A percentile compares a stretch with the other conserved stretches of the same genome.
These are phyloP conservation scores for Ammodytes dubius DNA, from an alignment of 2,113 vertebrate genomes.

Conservation along the genomic window DNA sequence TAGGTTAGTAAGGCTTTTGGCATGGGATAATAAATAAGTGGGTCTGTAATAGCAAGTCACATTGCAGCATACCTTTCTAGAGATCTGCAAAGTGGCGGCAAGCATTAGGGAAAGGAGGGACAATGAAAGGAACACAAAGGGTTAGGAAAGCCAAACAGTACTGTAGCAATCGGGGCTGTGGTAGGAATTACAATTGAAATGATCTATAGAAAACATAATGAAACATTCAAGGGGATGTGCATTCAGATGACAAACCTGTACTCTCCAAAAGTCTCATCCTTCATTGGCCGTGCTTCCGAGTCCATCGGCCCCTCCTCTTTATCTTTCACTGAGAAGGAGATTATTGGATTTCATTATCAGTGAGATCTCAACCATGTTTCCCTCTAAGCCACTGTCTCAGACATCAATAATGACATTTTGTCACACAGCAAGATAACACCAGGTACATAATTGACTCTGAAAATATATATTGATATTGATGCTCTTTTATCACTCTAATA, in stretches of 20 bases:
- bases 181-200: slow-evolving; percentile 24
- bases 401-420: slow-evolving; percentile 43
- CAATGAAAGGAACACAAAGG: slow-evolving; percentile 68
- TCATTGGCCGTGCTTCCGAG: slow-evolving; percentile 93
- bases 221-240: slow-evolving; percentile 1
- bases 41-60: slow-evolving; percentile 47
- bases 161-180: slow-evolving; percentile 49
- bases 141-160: slow-evolving; percentile 65
- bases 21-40: slow-evolving; percentile 22
- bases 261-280: slow-evolving; percentile 94
- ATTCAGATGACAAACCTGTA: slow-evolving; percentile 88
- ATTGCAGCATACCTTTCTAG: slow-evolving; percentile 92
- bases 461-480: too few species aligned
- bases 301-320: slow-evolving; percentile 95
- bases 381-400: slow-evolving; percentile 49
- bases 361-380: slow-evolving; percentile 35
- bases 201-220: slow-evolving; percentile 24
- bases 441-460: background rate
- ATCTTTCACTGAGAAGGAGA: slow-evolving; percentile 89
- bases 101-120: slow-evolving; percentile 71
- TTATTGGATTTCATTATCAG: slow-evolving; percentile 63
- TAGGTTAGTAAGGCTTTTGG: slow-evolving; percentile 1
- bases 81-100: slow-evolving; percentile 88
- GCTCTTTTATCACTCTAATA: too few species aligned
- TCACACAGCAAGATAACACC: slow-evolving; percentile 45